Evolutionary conservation across 2,888 invertebrate species (phyloP).

Genomic region (Ennomos erosarius): DNA sequence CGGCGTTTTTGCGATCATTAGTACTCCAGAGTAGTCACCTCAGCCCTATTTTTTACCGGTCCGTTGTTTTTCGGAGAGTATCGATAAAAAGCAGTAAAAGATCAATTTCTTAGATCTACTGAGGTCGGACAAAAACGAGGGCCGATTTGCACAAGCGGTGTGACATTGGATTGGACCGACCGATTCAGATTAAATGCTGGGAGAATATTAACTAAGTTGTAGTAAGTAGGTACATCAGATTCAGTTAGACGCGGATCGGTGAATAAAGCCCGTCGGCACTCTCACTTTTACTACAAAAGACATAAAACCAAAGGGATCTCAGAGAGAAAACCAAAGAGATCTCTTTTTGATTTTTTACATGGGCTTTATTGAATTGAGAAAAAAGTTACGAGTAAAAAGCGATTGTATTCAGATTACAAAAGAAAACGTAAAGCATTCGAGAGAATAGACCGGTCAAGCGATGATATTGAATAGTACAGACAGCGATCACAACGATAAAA

Average conservation of each 20-base stretch:
- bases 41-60: slow-evolving; percentile 32
- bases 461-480: slow-evolving; percentile 11
- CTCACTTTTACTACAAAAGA: slow-evolving; percentile 3
- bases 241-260: neutral
- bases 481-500: slow-evolving; percentile 1
- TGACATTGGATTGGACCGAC: slow-evolving; percentile 11
- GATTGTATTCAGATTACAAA: slow-evolving; percentile 9
- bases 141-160: slow-evolving; percentile 24
- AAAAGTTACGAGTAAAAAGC: slow-evolving; percentile 9
- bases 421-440: slow-evolving; percentile 4
- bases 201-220: slow-evolving; percentile 7
- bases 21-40: slow-evolving; percentile 19
- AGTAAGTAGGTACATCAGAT: neutral
- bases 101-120: slow-evolving; percentile 26
- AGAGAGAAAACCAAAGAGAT: slow-evolving; percentile 3
- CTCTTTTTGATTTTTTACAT: slow-evolving; percentile 11
- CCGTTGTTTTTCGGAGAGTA: slow-evolving; percentile 27
- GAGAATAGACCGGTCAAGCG: slow-evolving; percentile 9
- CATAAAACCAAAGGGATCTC: slow-evolving; percentile 4
- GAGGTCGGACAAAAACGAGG: slow-evolving; percentile 27
- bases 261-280: neutral
- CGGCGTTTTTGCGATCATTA: slow-evolving; percentile 28
- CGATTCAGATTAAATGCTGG: neutral
- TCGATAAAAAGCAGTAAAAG: slow-evolving; percentile 27
- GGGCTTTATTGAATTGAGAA: slow-evolving; percentile 14